phyloP scores from a whole-genome alignment of 2,888 invertebrate species.

The Ennomos quercinarius region DNA sequence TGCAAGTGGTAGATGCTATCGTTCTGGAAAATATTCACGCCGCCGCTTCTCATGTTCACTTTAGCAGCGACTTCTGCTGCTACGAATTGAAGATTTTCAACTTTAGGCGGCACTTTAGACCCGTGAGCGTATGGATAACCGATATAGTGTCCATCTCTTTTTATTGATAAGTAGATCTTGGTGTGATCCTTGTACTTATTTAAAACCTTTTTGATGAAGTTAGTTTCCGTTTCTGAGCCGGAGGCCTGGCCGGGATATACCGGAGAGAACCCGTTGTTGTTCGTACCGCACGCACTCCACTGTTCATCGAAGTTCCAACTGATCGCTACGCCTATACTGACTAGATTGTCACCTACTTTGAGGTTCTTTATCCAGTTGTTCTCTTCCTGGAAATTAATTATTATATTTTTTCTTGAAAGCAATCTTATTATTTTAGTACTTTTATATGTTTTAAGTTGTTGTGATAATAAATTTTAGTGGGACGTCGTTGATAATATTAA shows the following conservation, averaged over 20 bases:
- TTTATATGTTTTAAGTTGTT: no score
- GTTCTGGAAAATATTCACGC: constrained; percentile 61
- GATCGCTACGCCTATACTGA: constrained; percentile 68
- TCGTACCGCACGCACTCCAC: constrained; percentile 57
- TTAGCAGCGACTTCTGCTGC: constrained; percentile 59
- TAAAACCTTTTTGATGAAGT: constrained; percentile 84
- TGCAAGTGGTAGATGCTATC: constrained; percentile 60
- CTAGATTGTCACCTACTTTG: constrained; percentile 43
- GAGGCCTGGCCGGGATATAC: constrained; percentile 84
- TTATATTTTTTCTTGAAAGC: no score
- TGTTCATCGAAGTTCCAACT: constrained; percentile 69
- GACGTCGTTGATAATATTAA: no score
- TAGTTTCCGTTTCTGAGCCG: constrained; percentile 88
- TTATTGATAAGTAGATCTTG: constrained; percentile 89
- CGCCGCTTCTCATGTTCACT: constrained; percentile 65
- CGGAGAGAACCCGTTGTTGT: constrained; percentile 53
- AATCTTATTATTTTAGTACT: no score
- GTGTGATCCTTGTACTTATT: constrained; percentile 72
- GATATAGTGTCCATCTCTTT: constrained; percentile 88
- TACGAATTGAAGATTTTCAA: constrained; percentile 41
- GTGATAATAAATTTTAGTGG: no score
- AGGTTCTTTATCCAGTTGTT: constrained; percentile 69
- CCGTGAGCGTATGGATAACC: constrained; percentile 87
- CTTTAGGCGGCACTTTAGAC: constrained; percentile 30
- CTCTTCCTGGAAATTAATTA: constrained; percentile 28